Conservation (phyloP, 2,888 invertebrate genomes). For the Oligia strigilis region DNA sequence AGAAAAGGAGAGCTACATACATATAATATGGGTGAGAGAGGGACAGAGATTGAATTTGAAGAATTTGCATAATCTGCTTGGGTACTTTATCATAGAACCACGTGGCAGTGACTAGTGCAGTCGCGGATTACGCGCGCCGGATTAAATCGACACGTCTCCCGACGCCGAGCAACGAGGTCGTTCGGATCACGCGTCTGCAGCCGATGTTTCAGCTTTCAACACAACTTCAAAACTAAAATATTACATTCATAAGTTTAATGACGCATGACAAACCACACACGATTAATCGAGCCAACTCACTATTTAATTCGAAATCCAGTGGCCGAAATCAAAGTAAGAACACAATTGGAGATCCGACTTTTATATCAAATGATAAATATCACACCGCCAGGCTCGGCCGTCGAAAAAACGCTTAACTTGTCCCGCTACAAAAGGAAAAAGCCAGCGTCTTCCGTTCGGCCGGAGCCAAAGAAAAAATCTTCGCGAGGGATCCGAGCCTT, state of each 20-base stretch:
- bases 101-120: constrained; percentile 91
- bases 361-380: constrained; percentile 90
- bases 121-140: constrained; percentile 86
- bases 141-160: constrained; percentile 83
- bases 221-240: constrained; percentile 57
- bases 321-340: constrained; percentile 80
- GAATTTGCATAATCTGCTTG: constrained; percentile 90
- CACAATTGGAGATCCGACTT: constrained; percentile 86
- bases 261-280: constrained; percentile 55
- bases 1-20: constrained; percentile 74
- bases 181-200: constrained; percentile 73
- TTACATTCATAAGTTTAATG: constrained; percentile 58
- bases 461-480: constrained; percentile 90
- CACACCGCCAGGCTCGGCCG: constrained; percentile 84
- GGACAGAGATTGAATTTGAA: constrained; percentile 84
- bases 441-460: constrained; percentile 90
- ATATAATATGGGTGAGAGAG: constrained; percentile 71
- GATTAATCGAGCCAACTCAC: constrained; percentile 53
- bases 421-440: constrained; percentile 90
- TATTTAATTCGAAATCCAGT: constrained; percentile 71
- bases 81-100: constrained; percentile 91
- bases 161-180: constrained; percentile 69
- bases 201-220: constrained; percentile 59
- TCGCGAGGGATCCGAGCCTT: constrained; percentile 89
- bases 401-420: constrained; percentile 91